phyloP scores from a whole-genome alignment of 2,888 invertebrate species.

The Salticus scenicus region DNA sequence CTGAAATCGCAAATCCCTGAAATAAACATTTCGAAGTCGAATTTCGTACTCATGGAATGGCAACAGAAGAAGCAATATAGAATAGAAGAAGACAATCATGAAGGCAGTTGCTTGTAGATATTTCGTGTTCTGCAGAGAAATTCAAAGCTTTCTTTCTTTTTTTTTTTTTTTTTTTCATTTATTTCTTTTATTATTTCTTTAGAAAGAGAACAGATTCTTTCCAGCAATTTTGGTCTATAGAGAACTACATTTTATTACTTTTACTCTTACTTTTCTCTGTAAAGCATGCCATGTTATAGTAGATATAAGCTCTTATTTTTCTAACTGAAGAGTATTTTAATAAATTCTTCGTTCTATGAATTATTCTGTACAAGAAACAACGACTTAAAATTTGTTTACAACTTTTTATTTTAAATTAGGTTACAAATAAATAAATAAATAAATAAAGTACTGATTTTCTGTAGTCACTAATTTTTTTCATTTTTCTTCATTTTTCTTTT shows the following conservation, averaged over 20 bases:
- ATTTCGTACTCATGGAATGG: not conserved
- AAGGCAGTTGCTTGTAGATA: conserved; percentile 9
- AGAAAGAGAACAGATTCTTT: not conserved
- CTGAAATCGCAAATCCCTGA: not conserved
- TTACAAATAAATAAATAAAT: too few relatives aligned
- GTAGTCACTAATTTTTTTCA: too few relatives aligned
- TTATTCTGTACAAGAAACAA: too few relatives aligned
- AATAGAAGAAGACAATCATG: conserved; percentile 3
- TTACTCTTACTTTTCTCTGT: too few relatives aligned
- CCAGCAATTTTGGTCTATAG: not conserved
- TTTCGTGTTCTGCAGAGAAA: not conserved
- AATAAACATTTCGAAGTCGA: conserved; percentile 6
- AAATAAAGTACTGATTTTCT: too few relatives aligned
- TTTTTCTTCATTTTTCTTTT: too few relatives aligned
- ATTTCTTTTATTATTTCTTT: not conserved
- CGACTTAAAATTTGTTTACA: too few relatives aligned
- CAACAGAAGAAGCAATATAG: conserved; percentile 7
- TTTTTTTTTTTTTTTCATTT: not conserved
- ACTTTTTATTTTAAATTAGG: too few relatives aligned
- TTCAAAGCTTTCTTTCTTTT: not conserved
- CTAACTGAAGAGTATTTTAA: too few relatives aligned
- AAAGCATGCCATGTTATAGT: too few relatives aligned
- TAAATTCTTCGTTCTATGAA: too few relatives aligned
- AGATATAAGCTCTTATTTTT: too few relatives aligned
- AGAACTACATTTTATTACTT: not conserved